Evolutionary conservation across 92 coral and sea anemone species (phyloP), one percentile per base, ranked within the genome.

Genomic region (Epizoanthus scotinus): DNA sequence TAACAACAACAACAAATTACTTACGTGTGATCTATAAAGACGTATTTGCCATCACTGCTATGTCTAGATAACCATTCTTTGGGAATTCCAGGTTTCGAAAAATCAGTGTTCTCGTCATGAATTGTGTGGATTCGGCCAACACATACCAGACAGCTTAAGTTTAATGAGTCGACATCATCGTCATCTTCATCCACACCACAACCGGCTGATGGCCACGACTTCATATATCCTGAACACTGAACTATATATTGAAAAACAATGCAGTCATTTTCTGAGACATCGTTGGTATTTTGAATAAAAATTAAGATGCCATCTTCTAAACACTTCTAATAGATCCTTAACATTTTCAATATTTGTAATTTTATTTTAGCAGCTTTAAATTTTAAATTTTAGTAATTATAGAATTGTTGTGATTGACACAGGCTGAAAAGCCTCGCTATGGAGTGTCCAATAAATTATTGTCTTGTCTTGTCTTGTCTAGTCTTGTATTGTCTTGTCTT

Each of bases 201-300:
- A 19, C 86, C 87, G 2, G 92, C 65, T 12, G 98, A 92, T 3
- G 98, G 98, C 98, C 98, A 94, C 15, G 98, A 88, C 71, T 90
- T 93, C 14, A 94, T 74, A 56, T 86, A 94, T 0, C 98, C 98
- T n/a, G 97, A 89, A 64, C 87, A 90, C 8, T 91, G 92, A 65
- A 92, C 98, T 94, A 71, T 14, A 82, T 42, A 63, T 69, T 10
- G 63, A 60, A 28, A 24, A 13, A 53, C 2, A 29, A 14, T 29
- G 5, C 27, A 47, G 52, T 66, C 3, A 61, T 17, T 7, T 22
- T 22, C n/a, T 61, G 17, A 61, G 65, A 2, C 65, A 24, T 6
- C 8, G 22, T 25, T 59, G 13, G n/a, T n/a, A n/a, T n/a, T n/a
- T n/a, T n/a, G n/a, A n/a, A n/a, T n/a, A n/a, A n/a, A n/a, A n/a